A percentile compares a stretch with the other conserved stretches of the same genome.
Conservation (phyloP, 2,888 invertebrate genomes). For the Leucoma salicis region DNA sequence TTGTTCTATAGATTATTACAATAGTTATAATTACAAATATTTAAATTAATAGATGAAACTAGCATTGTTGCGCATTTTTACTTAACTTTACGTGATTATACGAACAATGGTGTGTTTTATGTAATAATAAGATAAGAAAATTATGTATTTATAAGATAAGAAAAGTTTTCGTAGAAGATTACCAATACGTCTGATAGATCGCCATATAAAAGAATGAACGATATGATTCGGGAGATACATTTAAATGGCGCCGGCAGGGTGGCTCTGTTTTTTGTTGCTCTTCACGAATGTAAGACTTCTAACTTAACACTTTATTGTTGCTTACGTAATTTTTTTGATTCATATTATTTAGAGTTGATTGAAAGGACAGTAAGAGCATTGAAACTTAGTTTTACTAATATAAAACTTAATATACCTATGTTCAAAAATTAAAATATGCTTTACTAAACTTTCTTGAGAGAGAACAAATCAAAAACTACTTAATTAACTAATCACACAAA, state of each 20-base stretch:
- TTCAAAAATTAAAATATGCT: no score
- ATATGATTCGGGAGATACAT: slow-evolving; percentile 25
- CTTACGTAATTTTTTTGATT: not conserved
- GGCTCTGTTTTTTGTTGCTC: slow-evolving; percentile 42
- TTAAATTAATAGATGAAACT: not conserved
- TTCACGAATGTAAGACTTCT: slow-evolving; percentile 47
- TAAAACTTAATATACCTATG: no score
- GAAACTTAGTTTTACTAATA: no score
- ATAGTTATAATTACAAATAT: not conserved
- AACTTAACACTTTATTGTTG: not conserved
- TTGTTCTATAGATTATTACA: no score
- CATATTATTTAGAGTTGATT: not conserved
- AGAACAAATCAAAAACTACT: no score
- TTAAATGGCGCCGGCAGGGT: slow-evolving; percentile 48
- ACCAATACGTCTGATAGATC: slow-evolving; percentile 25
- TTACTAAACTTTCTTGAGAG: no score
- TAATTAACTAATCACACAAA: no score
- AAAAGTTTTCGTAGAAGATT: slow-evolving; percentile 25
- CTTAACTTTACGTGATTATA: slow-evolving; percentile 38
- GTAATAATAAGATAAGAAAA: no score
- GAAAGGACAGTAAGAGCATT: no score
- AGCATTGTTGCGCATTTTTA: slow-evolving; percentile 14
- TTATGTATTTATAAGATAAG: slow-evolving; percentile 36
- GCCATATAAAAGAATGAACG: slow-evolving; percentile 40
- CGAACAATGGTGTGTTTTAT: slow-evolving; percentile 25